Evolutionary conservation across 2,797 vertebrate genomes (phyloP).

Genomic region (Pampus argenteus): DNA sequence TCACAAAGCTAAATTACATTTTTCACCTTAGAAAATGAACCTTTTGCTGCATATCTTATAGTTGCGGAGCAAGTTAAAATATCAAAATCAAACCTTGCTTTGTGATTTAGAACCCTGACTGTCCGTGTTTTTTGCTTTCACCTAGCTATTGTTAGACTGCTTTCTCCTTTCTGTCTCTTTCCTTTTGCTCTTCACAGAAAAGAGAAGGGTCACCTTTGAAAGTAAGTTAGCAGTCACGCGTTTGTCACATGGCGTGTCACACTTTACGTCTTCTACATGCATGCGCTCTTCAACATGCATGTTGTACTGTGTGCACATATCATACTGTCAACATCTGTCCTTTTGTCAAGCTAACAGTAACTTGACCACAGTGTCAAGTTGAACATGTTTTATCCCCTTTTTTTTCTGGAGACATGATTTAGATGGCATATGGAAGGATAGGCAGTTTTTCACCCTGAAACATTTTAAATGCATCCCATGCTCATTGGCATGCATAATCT

Average conservation of each 20-base stretch:
- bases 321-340: conserved; percentile 26
- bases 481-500: conserved; percentile 62
- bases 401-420: conserved; percentile 34
- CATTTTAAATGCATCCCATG: conserved; percentile 59
- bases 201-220: conserved; percentile 89
- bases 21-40: conserved; percentile 50
- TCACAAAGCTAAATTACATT: conserved; percentile 17
- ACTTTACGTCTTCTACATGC: conserved; percentile 32
- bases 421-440: conserved; percentile 28
- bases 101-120: conserved; percentile 60
- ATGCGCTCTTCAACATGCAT: conserved; percentile 57
- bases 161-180: conserved; percentile 78
- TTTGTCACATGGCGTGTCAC: conserved; percentile 1
- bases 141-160: conserved; percentile 75
- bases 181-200: conserved; percentile 85
- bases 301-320: conserved; percentile 28
- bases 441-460: conserved; percentile 41
- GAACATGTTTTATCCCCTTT: conserved; percentile 4
- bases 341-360: conserved; percentile 16
- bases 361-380: conserved; percentile 25
- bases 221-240: conserved; percentile 83
- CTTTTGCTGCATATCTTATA: conserved; percentile 12
- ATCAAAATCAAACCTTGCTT: conserved; percentile 46
- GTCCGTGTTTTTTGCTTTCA: conserved; percentile 58
- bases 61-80: conserved; percentile 14